Evolutionary conservation across 2,113 vertebrate genomes (phyloP), one percentile per base, ranked within the genome.

Genomic region (Zosterops lateralis): DNA sequence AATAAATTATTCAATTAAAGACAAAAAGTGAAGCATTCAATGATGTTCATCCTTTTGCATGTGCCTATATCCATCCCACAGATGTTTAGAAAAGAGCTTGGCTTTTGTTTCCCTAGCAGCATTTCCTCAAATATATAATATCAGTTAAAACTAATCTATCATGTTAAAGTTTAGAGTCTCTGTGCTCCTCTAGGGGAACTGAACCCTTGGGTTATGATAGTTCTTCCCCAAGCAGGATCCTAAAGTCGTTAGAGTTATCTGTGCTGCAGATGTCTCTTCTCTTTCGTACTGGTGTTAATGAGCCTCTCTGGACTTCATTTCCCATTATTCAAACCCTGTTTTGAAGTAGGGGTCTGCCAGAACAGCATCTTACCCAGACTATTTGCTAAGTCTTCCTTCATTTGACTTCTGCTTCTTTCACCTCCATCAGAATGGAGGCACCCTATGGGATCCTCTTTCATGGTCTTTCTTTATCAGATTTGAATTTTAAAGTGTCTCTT

Each of bases 281-380:
- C 61, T 87, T 89, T 88, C 65, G 61, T 92, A 26, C 71, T 74
- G 77, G 47, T 71, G 65, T 70, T 97, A 97, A 96, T 29, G 81
- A 97, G 90, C 90, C 95, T 93, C 91, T 92, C 84, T 94, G 88
- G 94, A 92, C 72, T 91, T 92, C 50, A 53, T 86, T 77, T 92
- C 32, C 81, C 45, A 17, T 84, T 90, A 90, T 87, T 79, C 83
- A 85, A 3, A 75, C 44, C 74, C 68, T 90, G 13, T 76, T 81
- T 76, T 94, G 65, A 91, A 95, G 40, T 54, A 22, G 14, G 48
- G 65, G 26, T 71, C 34, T 96, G 50, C 68, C 57, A 87, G 83
- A 87, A 83, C n/a, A 92, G 36, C 72, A 58, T 80, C 28, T 85
- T 79, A 44, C 16, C n/a, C 74, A 67, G 44, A 51, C 47, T 80